phyloP scores from a whole-genome alignment of 1,140 invertebrate species.

The Diorhabda carinulata region DNA sequence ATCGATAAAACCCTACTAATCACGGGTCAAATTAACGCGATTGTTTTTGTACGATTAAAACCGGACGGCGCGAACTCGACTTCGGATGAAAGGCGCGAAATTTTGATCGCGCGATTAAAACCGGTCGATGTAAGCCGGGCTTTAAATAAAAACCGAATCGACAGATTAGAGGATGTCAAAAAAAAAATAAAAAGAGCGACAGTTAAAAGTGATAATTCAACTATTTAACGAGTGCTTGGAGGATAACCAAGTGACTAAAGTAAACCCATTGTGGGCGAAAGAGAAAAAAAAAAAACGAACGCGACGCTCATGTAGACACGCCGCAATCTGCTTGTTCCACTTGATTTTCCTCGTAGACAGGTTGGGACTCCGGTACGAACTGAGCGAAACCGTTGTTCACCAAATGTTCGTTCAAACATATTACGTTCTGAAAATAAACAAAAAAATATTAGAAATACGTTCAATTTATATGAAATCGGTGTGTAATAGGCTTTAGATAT shows the following conservation, averaged over 20 bases:
- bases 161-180: neutral
- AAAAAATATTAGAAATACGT: conserved; percentile 17
- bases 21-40: too few relatives aligned
- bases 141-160: too few relatives aligned
- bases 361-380: conserved; percentile 48
- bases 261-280: neutral
- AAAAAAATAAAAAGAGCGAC: neutral
- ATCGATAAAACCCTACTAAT: too few relatives aligned
- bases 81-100: too few relatives aligned
- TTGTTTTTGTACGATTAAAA: too few relatives aligned
- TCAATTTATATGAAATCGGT: neutral
- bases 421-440: conserved; percentile 56
- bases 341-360: neutral
- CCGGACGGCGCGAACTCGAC: too few relatives aligned
- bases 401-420: conserved; percentile 65
- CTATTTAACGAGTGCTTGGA: conserved; percentile 22
- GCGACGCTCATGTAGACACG: neutral
- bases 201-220: neutral
- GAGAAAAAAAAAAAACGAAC: neutral
- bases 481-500: too few relatives aligned
- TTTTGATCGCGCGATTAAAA: too few relatives aligned
- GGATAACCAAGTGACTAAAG: conserved; percentile 28
- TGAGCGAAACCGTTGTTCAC: conserved; percentile 63
- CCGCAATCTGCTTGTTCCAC: conserved; percentile 9
- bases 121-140: too few relatives aligned